phyloP scores from a whole-genome alignment of 2,113 vertebrate genomes.

The Oncorhynchus kisutch region DNA sequence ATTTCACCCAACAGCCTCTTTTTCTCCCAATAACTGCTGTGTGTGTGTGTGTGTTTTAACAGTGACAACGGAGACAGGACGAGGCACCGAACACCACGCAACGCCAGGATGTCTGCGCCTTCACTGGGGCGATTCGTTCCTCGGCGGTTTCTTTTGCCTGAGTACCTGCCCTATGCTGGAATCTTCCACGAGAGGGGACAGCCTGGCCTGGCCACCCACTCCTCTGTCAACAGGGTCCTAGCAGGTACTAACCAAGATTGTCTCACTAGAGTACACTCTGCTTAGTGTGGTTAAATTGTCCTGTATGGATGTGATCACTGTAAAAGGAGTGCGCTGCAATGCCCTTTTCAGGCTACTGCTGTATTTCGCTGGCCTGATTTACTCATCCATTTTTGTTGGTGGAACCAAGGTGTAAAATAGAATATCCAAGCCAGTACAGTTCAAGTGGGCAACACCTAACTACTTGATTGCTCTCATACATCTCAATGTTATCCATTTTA shows the following conservation, averaged over 20 bases:
- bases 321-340: no score
- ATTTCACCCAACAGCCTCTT: no score
- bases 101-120: constrained; percentile 95
- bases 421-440: no score
- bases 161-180: constrained; percentile 97
- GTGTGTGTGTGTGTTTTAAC: constrained; percentile 1
- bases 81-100: constrained; percentile 91
- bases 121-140: constrained; percentile 96
- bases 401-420: no score
- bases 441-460: no score
- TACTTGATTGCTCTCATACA: not conserved
- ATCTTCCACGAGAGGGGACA: constrained; percentile 98
- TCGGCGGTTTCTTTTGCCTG: constrained; percentile 94
- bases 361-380: no score
- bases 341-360: no score
- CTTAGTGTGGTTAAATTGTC: no score
- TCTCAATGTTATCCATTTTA: not conserved
- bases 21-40: not conserved
- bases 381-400: no score
- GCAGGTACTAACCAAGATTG: constrained; percentile 78
- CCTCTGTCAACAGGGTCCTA: constrained; percentile 95
- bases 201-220: constrained; percentile 95
- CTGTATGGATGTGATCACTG: no score
- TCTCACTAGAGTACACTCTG: no score
- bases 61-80: constrained; percentile 92